These are phyloP conservation scores for Phoronis australis DNA, from an alignment of 2,888 invertebrate species.

Conservation along the genomic window DNA sequence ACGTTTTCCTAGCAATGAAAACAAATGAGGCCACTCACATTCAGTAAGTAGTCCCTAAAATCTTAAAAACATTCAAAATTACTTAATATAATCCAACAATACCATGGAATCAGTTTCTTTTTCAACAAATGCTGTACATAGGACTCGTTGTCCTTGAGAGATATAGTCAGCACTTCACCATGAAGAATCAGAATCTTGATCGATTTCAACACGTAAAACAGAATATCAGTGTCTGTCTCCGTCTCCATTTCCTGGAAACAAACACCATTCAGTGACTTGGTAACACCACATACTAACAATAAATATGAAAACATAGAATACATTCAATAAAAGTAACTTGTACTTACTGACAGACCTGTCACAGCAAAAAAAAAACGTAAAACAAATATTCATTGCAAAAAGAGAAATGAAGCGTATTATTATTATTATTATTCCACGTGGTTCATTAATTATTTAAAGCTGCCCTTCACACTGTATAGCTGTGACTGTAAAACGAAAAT, in stretches of 20 bases:
- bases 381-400: constrained; percentile 3
- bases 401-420: too few relatives aligned
- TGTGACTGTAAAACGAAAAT: too few relatives aligned
- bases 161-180: constrained; percentile 83
- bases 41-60: too few relatives aligned
- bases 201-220: constrained; percentile 87
- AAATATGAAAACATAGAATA: neutral
- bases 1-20: too few relatives aligned
- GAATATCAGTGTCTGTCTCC: constrained; percentile 75
- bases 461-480: too few relatives aligned
- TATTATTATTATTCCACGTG: too few relatives aligned
- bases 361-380: neutral
- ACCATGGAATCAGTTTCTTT: constrained; percentile 89
- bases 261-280: neutral
- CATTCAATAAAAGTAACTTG: too few relatives aligned
- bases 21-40: too few relatives aligned
- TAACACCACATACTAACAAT: constrained; percentile 1
- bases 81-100: too few relatives aligned
- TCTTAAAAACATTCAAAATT: too few relatives aligned
- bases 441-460: too few relatives aligned
- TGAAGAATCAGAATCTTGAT: constrained; percentile 85
- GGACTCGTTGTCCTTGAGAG: constrained; percentile 83
- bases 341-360: neutral
- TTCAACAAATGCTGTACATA: constrained; percentile 94
- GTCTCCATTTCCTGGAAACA: constrained; percentile 51